phyloP scores from a whole-genome alignment of 2,888 invertebrate genomes.

The Drosophila merina region DNA sequence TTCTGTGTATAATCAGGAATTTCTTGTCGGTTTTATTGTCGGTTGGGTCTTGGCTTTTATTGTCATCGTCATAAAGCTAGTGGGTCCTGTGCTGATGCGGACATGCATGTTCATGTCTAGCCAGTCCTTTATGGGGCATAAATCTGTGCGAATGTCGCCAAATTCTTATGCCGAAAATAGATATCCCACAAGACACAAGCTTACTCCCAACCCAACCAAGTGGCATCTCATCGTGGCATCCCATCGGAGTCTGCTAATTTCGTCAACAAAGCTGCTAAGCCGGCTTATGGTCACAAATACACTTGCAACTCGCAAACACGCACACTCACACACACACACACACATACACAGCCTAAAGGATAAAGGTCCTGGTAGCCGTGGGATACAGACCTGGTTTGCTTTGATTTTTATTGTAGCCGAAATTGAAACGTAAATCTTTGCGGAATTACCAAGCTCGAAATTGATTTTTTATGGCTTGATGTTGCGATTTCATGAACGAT shows the following conservation, averaged over 20 bases:
- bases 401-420: conserved; percentile 40
- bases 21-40: conserved; percentile 36
- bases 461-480: conserved; percentile 45
- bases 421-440: conserved; percentile 53
- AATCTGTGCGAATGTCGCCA: conserved; percentile 65
- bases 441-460: conserved; percentile 23
- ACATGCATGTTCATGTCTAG: conserved; percentile 49
- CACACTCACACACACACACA: conserved; percentile 14
- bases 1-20: conserved; percentile 13
- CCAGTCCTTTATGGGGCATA: conserved; percentile 66
- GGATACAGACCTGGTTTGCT: conserved; percentile 2
- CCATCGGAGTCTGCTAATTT: conserved; percentile 44
- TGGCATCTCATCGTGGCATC: conserved; percentile 1
- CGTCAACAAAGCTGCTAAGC: conserved; percentile 53
- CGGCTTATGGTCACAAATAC: conserved; percentile 38
- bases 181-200: conserved; percentile 25
- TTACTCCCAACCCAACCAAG: not conserved
- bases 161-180: conserved; percentile 56
- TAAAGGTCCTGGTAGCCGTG: conserved; percentile 2
- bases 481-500: conserved; percentile 39
- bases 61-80: conserved; percentile 53
- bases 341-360: conserved; percentile 5
- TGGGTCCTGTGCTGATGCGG: conserved; percentile 21
- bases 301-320: not conserved
- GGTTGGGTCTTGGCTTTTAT: conserved; percentile 49